Conservation (phyloP, 2,888 invertebrate species). For the Drosophila algonquin region DNA sequence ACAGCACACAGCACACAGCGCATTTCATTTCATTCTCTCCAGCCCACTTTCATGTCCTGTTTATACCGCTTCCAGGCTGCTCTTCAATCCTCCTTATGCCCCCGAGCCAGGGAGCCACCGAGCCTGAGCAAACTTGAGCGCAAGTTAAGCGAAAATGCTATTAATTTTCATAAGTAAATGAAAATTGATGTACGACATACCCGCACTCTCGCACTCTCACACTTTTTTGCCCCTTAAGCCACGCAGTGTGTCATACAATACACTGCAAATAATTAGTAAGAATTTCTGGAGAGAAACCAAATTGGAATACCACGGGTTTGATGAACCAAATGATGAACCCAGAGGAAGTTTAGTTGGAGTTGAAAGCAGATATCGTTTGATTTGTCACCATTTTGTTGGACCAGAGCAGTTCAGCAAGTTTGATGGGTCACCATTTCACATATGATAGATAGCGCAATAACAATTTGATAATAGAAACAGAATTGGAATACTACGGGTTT, state of each 20-base stretch:
- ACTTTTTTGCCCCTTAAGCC: background rate
- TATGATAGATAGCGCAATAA: too few species aligned
- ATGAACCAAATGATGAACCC: too few species aligned
- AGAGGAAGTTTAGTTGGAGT: too few species aligned
- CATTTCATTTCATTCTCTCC: background rate
- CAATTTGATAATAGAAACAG: too few species aligned
- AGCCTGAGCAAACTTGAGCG: slow-evolving; percentile 35
- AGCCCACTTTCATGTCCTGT: slow-evolving; percentile 10
- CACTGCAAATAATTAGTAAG: background rate
- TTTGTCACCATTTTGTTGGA: too few species aligned
- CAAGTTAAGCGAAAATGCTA: slow-evolving; percentile 54
- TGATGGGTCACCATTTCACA: too few species aligned
- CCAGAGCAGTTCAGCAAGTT: background rate
- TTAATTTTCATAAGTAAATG: slow-evolving; percentile 62
- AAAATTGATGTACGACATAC: slow-evolving; percentile 49
- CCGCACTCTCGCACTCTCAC: background rate
- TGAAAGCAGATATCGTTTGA: too few species aligned
- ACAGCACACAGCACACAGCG: background rate
- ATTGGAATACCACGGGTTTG: too few species aligned
- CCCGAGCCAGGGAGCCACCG: background rate
- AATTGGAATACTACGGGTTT: too few species aligned
- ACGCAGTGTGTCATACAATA: background rate
- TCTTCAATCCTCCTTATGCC: slow-evolving; percentile 3
- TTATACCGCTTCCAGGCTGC: slow-evolving; percentile 16
- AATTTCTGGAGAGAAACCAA: background rate